These are phyloP conservation scores for Geococcyx californianus DNA, from an alignment of 2,113 vertebrate genomes.

Conservation along the genomic window DNA sequence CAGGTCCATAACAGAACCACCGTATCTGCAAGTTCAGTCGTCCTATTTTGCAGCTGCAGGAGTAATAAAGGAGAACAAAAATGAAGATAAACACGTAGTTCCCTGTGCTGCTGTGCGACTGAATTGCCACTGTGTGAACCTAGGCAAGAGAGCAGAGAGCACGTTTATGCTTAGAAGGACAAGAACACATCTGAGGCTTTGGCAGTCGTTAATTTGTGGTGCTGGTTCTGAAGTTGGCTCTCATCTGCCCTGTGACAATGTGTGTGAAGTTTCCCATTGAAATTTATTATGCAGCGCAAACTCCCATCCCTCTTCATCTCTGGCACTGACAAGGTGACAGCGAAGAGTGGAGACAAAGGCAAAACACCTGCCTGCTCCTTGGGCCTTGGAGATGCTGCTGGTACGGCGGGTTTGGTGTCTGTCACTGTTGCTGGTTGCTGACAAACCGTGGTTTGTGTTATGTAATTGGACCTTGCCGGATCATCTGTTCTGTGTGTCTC, in stretches of 20 bases:
- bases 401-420: not conserved
- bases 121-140: not conserved
- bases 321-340: not conserved
- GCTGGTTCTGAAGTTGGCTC: not conserved
- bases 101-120: fast-evolving
- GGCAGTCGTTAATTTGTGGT: not conserved
- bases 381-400: fast-evolving
- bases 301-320: not conserved
- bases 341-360: not conserved
- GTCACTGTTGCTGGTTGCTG: not conserved
- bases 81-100: too few species aligned
- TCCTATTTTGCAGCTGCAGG: not conserved
- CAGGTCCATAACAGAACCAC: not conserved
- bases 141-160: not conserved
- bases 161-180: not conserved
- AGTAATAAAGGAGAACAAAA: not conserved
- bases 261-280: not conserved
- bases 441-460: not conserved
- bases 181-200: not conserved
- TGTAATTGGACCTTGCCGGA: fast-evolving
- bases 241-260: not conserved
- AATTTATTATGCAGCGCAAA: not conserved
- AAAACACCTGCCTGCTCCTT: not conserved
- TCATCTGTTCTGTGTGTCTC: not conserved
- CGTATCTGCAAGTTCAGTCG: not conserved